Evolutionary conservation across 2,113 vertebrate species (phyloP), one percentile per base, ranked within the genome.

Genomic region (Phyllopteryx taeniolatus): DNA sequence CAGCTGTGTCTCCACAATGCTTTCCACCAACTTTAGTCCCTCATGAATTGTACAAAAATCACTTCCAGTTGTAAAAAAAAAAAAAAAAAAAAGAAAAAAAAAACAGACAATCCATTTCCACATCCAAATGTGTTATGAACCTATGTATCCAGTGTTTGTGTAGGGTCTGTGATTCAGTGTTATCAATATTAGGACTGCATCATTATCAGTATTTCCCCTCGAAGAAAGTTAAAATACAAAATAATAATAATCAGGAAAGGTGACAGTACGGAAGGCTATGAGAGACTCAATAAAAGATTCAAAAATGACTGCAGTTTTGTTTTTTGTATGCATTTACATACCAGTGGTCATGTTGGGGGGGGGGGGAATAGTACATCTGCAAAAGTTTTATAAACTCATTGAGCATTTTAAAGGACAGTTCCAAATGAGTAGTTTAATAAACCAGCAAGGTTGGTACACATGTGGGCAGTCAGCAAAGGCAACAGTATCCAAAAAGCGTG

Each of bases 161-260:
- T 44, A 22, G 42, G 43, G 42, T 47, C 64, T 49, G 44, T 66
- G 44, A 66, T 47, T 66, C 22, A 31, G 44, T 66, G 64, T 66
- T 47, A 46, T 66, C 64, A 31, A 66, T 47, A 44, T 15, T 44
- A 14, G 43, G 13, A 66, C 63, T 46, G 43, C 44, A 47, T 31
- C 64, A 66, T 66, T 46, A 66, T 66, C 64, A 66, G 44, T 66
- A 66, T 66, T 65, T 49, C 8, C 22, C 44, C 64, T 44, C 13
- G 2, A 66, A 42, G 64, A 66, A 47, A 66, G 64, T 47, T 47
- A 66, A 22, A 31, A 14, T 66, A 47, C 8, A n/a, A 17, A n/a
- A 17, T 66, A 27, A 15, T 22, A 8, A 46, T 66, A 19, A 27
- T 39, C 44, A 49, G 13, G 44, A 47, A 66, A 15, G 43, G 43